These are phyloP conservation scores for Mayetiola destructor DNA, from an alignment of 2,888 invertebrate species.

Conservation along the genomic window DNA sequence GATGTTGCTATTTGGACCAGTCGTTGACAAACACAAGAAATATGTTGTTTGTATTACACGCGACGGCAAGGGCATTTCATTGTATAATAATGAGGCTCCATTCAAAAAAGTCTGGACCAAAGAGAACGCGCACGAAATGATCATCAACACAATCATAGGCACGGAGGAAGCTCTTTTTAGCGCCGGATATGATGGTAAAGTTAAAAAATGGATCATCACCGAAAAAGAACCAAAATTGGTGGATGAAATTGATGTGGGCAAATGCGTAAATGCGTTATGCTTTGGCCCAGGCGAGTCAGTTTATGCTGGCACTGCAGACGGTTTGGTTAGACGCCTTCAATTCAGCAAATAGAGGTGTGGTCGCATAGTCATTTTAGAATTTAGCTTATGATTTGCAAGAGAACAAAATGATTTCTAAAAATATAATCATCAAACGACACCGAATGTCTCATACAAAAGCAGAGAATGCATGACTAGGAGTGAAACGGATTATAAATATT, in stretches of 20 bases:
- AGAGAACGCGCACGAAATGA: conserved; percentile 32
- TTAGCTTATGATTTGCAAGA: too few relatives aligned
- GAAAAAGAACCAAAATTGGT: conserved; percentile 24
- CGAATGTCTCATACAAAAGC: too few relatives aligned
- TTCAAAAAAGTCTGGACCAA: conserved; percentile 27
- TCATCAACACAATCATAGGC: conserved; percentile 30
- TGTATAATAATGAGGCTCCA: conserved; percentile 27
- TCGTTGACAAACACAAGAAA: conserved; percentile 23
- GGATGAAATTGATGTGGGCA: conserved; percentile 28
- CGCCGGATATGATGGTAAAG: conserved; percentile 32
- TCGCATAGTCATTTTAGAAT: background rate
- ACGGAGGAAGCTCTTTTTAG: conserved; percentile 27
- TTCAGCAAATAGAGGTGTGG: conserved; percentile 8
- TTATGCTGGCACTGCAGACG: conserved; percentile 29
- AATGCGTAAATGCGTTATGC: conserved; percentile 29
- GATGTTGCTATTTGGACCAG: conserved; percentile 28
- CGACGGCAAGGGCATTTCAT: conserved; percentile 24
- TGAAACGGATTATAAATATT: too few relatives aligned
- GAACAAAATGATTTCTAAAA: too few relatives aligned
- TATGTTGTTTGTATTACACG: conserved; percentile 31
- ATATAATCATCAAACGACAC: too few relatives aligned
- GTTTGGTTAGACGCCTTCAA: conserved; percentile 21
- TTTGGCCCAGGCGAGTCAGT: conserved; percentile 24
- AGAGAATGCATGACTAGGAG: too few relatives aligned
- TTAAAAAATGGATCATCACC: conserved; percentile 31